Evolutionary conservation across 2,113 vertebrate genomes (phyloP), one percentile per base, ranked within the genome.

Genomic region (Neogale vison): DNA sequence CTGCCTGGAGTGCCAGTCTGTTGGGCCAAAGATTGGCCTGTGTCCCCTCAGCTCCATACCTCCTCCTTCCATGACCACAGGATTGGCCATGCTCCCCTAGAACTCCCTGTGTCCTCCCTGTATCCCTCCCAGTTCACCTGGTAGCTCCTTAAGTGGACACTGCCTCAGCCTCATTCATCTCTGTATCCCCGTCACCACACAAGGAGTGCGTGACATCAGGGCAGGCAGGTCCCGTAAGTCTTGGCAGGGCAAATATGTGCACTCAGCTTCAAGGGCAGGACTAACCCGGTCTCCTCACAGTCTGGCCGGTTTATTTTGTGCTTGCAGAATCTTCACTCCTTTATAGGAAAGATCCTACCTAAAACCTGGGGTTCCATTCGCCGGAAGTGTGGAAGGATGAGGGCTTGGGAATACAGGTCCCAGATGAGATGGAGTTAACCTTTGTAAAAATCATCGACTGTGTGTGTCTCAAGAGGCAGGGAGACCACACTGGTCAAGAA

Each of bases 391-490:
- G 9, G 42, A 86, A 88, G 36, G n/a, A 61, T n/a, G 61, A 82
- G 34, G 72, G 57, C 47, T 87, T 81, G 72, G 39, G 80, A 92
- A 94, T 31, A 39, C 10, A 83, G 47, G 76, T 3, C 24, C 21
- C 39, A 59, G 81, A 23, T 79, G 82, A 85, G 63, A 85, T 34
- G 71, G 55, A 89, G 34, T 50, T 93, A 95, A 59, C 86, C 84
- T 96, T 93, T 88, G 86, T 50, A 82, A 57, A 90, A 90, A 74
- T 76, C 96, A 90, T 81, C 50, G 87, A 76, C 34, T 71, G 20
- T 77, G 63, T 89, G 65, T 87, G 36, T 52, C 23, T 67, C 55
- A 82, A 94, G 95, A 95, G 31, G 36, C 65, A 42, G 42, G 87
- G 74, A 39, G 45, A 81, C 69, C 61, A 65, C 63, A 47, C 12